Evolutionary conservation across 2,888 invertebrate genomes (phyloP), one percentile per base, ranked within the genome.

Genomic region (Dysmachus trigonus): DNA sequence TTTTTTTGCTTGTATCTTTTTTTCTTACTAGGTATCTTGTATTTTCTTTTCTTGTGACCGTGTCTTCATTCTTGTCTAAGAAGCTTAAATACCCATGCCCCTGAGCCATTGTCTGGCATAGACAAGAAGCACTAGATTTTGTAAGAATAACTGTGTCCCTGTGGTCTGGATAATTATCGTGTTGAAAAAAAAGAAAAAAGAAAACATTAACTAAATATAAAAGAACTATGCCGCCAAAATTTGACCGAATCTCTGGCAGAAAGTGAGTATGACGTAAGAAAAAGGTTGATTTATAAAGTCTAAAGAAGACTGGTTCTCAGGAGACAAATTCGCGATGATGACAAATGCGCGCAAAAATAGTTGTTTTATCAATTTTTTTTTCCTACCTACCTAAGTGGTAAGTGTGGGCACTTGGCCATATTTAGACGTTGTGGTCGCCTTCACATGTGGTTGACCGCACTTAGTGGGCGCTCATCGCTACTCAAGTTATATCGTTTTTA

Each of bases 361-460:
- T 62, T 27, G n/a, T 51, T 18, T 51, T 51, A 7, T 51, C n/a
- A n/a, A n/a, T n/a, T n/a, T n/a, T 41, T 33, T 47, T 77, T 41
- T 5, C 51, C 15, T 22, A 27, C 41, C 47, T 77, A 27, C n/a
- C n/a, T n/a, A 41, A 13, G 13, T 27, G 53, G 53, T 77, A 41
- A 77, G 30, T 47, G 77, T 77, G 47, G 77, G 77, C 77, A 77
- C 47, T 15, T 77, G 13, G 47, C 47, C 77, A 47, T 77, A 77
- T 77, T 35, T 27, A 35, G 77, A 22, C n/a, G 8, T 2, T 77
- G 27, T 5, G 27, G 15, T 77, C 77, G 47, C 77, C 77, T 77
- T 77, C 77, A 77, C 27, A 77, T 47, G 47, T 77, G 77, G 77
- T 47, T 77, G 77, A 77, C 77, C 77, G 77, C 77, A 77, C 27